Evolutionary conservation across 2,113 vertebrate genomes (phyloP).

Genomic region (Geococcyx californianus): DNA sequence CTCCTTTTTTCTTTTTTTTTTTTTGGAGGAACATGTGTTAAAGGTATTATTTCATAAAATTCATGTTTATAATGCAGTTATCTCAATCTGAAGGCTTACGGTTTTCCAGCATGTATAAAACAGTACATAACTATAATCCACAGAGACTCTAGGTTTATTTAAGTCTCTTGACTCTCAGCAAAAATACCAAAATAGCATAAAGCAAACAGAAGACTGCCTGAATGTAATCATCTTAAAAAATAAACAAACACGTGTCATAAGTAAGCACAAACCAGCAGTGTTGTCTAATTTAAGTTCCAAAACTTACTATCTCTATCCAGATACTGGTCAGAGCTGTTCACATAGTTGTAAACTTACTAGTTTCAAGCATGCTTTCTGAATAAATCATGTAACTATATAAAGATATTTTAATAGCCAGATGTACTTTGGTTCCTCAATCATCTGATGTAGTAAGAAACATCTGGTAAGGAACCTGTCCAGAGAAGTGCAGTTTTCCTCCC

Average conservation of each 20-base stretch:
- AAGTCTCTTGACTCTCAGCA: conserved; percentile 56
- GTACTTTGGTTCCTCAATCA: conserved; percentile 63
- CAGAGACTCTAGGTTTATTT: conserved; percentile 55
- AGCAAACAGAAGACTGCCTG: conserved; percentile 19
- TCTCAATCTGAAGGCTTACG: conserved; percentile 67
- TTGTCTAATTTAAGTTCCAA: conserved; percentile 41
- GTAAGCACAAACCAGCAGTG: conserved; percentile 25
- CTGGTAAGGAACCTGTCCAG: conserved; percentile 71
- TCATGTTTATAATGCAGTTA: conserved; percentile 66
- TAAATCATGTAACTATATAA: conserved; percentile 66
- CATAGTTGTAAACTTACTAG: conserved; percentile 36
- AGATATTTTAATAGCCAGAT: conserved; percentile 73
- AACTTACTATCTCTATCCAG: conserved; percentile 32
- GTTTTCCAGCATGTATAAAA: conserved; percentile 60
- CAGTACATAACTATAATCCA: conserved; percentile 65
- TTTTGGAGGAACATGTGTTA: conserved; percentile 58
- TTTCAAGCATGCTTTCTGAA: conserved; percentile 41
- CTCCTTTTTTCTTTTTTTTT: neutral
- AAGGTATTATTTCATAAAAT: conserved; percentile 72
- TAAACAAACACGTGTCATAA: neutral
- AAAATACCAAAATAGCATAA: conserved; percentile 45
- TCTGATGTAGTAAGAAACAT: conserved; percentile 70
- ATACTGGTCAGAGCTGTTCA: conserved; percentile 39
- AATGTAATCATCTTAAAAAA: conserved; percentile 41
- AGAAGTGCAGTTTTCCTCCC: conserved; percentile 30